Conservation (phyloP, 2,113 vertebrate species). For the Heterotis niloticus region DNA sequence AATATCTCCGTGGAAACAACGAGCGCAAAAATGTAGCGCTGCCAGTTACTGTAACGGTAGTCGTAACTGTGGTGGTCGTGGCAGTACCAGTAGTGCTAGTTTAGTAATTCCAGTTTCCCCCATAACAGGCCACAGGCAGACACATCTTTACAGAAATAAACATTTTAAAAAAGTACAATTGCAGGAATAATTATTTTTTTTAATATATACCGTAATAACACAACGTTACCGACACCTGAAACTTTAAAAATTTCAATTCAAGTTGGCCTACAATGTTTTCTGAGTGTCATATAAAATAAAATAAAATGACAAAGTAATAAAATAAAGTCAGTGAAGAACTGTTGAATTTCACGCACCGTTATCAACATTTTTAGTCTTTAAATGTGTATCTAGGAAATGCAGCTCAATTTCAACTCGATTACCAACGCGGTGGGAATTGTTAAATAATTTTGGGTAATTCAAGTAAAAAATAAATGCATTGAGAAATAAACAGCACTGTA, state of each 20-base stretch:
- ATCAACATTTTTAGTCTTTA: too few species aligned
- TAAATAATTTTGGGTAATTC: too few species aligned
- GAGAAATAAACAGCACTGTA: too few species aligned
- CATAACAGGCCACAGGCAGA: too few species aligned
- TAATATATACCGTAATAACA: background rate
- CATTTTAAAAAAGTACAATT: too few species aligned
- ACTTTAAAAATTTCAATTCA: background rate
- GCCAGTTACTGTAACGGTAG: constrained; percentile 2
- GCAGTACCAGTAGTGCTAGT: constrained; percentile 30
- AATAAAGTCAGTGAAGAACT: background rate
- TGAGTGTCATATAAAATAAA: background rate
- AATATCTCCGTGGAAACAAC: background rate
- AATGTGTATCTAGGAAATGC: too few species aligned
- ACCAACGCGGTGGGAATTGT: too few species aligned
- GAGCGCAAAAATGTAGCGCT: background rate
- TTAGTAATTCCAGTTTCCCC: background rate
- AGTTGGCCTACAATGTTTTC: background rate
- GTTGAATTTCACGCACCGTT: too few species aligned
- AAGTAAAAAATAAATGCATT: too few species aligned
- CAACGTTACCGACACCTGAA: background rate
- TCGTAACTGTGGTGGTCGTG: constrained; percentile 46
- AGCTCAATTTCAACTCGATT: too few species aligned
- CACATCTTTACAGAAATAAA: too few species aligned
- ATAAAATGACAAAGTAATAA: background rate
- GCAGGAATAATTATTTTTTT: too few species aligned